Conservation (phyloP, 2,113 vertebrate species). For the Sciurus niger region DNA sequence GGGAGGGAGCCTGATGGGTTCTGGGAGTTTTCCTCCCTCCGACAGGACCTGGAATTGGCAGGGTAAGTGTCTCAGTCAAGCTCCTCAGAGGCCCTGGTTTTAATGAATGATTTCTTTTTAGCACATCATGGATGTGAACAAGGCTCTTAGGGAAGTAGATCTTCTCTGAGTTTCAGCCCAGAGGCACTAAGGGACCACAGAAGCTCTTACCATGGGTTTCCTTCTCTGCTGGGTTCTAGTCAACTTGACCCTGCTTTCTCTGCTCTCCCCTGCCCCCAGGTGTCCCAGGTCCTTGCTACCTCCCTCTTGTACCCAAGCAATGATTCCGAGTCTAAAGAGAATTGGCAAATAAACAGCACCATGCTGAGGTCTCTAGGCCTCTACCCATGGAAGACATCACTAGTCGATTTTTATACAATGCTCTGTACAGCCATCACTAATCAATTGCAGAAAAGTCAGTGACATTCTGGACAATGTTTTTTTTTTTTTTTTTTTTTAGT, state of each 20-base stretch:
- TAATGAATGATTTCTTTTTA: neutral
- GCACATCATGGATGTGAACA: neutral
- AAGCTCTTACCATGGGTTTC: neutral
- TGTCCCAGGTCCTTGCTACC: neutral
- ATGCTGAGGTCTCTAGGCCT: rapidly evolving
- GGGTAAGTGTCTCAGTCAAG: neutral
- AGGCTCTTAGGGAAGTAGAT: neutral
- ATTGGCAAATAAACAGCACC: neutral
- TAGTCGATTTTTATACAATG: neutral
- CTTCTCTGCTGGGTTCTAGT: neutral
- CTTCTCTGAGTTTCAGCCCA: neutral
- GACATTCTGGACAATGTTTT: neutral
- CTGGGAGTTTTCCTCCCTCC: neutral
- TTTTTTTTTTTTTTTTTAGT: no score
- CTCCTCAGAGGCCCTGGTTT: neutral
- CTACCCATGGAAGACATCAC: neutral
- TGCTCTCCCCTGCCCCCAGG: no score
- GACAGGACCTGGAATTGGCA: neutral
- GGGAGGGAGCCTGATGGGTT: neutral
- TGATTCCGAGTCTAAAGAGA: neutral
- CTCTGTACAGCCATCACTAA: neutral
- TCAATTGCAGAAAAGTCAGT: neutral
- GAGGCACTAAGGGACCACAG: neutral
- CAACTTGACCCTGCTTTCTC: neutral
- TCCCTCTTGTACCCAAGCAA: neutral